phyloP scores from a whole-genome alignment of 2,797 vertebrate species.

The Harpagifer antarcticus region DNA sequence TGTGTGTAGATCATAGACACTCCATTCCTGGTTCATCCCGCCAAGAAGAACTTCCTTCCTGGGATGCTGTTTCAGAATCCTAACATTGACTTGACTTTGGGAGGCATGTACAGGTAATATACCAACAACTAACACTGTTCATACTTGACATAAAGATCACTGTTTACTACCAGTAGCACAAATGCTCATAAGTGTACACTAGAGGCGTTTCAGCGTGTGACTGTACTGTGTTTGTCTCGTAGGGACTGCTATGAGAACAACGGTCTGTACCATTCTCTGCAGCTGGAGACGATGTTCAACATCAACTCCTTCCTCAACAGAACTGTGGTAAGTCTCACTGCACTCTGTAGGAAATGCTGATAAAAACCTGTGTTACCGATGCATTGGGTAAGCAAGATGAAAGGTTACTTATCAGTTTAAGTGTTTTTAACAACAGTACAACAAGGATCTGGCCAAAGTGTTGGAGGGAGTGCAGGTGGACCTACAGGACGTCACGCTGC shows the following conservation, averaged over 20 bases:
- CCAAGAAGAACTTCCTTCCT: slow-evolving; percentile 92
- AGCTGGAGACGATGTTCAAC: slow-evolving; percentile 91
- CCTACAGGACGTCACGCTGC: slow-evolving; percentile 85
- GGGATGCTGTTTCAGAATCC: slow-evolving; percentile 91
- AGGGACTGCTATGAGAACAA: slow-evolving; percentile 94
- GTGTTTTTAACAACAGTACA: slow-evolving; percentile 83
- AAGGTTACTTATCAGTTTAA: neutral
- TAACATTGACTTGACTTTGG: slow-evolving; percentile 91
- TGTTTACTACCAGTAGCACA: neutral
- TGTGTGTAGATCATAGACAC: slow-evolving; percentile 92
- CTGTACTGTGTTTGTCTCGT: slow-evolving; percentile 19
- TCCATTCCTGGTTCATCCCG: slow-evolving; percentile 90
- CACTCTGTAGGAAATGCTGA: neutral
- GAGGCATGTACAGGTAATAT: slow-evolving; percentile 93
- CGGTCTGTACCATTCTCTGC: slow-evolving; percentile 92
- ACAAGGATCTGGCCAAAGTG: slow-evolving; percentile 84
- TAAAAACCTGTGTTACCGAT: neutral
- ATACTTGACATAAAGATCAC: neutral
- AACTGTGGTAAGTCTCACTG: slow-evolving; percentile 84
- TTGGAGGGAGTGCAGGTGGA: slow-evolving; percentile 88
- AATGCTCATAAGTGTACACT: neutral
- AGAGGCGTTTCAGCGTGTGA: neutral
- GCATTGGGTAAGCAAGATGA: neutral
- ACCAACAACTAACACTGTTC: neutral
- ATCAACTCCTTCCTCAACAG: slow-evolving; percentile 89